phyloP scores from a whole-genome alignment of 2,888 invertebrate genomes.

The Agonum fuliginosum region DNA sequence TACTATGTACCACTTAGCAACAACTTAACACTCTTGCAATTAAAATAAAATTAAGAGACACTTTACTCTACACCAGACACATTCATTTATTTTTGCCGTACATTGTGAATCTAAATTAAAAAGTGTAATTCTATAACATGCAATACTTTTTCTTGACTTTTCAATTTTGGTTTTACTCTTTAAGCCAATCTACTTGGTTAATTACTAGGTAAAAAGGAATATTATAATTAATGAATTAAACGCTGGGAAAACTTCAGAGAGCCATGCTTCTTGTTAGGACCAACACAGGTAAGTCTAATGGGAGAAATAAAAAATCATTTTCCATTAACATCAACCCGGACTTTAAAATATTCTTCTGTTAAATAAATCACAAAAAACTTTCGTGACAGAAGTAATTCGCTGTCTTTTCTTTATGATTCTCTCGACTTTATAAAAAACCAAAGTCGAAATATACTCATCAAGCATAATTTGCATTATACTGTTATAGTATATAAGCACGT shows the following conservation, averaged over 20 bases:
- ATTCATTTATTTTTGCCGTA: neutral
- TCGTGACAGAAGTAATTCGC: conserved; percentile 18
- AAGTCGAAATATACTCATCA: conserved; percentile 24
- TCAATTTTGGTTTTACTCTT: conserved; percentile 14
- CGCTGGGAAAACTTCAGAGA: neutral
- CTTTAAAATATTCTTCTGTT: conserved; percentile 10
- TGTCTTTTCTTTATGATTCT: conserved; percentile 11
- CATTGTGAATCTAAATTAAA: conserved; percentile 3
- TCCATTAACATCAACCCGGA: neutral
- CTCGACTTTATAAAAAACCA: conserved; percentile 14
- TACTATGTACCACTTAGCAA: conserved; percentile 29
- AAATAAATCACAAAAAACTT: conserved; percentile 11
- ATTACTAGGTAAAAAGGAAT: conserved; percentile 9
- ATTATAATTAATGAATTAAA: conserved; percentile 15
- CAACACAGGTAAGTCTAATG: neutral
- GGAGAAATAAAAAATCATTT: neutral
- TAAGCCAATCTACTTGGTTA: conserved; percentile 12
- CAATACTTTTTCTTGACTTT: conserved; percentile 22
- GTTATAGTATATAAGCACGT: neutral
- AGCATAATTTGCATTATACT: conserved; percentile 23
- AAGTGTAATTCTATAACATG: neutral
- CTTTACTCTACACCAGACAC: neutral
- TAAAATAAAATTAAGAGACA: conserved; percentile 30
- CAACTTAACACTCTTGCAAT: conserved; percentile 10
- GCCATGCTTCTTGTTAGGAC: neutral